Conservation (phyloP, 2,797 vertebrate species). For the Myiothlypis coronata region DNA sequence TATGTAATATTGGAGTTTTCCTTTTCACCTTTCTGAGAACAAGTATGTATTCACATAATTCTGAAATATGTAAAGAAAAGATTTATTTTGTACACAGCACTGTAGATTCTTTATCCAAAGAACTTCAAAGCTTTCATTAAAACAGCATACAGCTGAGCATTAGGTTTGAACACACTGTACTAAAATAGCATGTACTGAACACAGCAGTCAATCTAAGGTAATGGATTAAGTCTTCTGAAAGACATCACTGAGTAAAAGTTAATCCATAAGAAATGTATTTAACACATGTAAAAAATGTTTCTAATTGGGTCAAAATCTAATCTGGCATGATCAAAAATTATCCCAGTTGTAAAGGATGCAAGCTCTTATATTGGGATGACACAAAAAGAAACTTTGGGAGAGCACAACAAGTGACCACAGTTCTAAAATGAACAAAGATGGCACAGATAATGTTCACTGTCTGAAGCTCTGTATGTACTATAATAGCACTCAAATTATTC, state of each 20-base stretch:
- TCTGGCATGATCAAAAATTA: background rate
- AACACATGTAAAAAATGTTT: background rate
- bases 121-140: background rate
- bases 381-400: background rate
- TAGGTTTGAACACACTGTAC: background rate
- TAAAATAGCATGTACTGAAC: background rate
- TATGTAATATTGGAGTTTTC: background rate
- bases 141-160: background rate
- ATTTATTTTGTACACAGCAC: background rate
- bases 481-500: background rate
- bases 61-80: background rate
- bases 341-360: background rate
- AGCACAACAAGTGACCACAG: background rate
- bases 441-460: accelerated
- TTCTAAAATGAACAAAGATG: background rate
- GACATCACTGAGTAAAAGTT: background rate
- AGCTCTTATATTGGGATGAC: background rate
- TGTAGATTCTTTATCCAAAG: background rate
- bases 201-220: background rate
- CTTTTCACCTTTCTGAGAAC: background rate
- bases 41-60: background rate
- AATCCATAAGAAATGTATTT: background rate
- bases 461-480: background rate
- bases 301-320: background rate
- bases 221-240: background rate